Base-by-base conservation (phyloP, 2,797 vertebrate genomes). In the Buceros bicornis region DNA sequence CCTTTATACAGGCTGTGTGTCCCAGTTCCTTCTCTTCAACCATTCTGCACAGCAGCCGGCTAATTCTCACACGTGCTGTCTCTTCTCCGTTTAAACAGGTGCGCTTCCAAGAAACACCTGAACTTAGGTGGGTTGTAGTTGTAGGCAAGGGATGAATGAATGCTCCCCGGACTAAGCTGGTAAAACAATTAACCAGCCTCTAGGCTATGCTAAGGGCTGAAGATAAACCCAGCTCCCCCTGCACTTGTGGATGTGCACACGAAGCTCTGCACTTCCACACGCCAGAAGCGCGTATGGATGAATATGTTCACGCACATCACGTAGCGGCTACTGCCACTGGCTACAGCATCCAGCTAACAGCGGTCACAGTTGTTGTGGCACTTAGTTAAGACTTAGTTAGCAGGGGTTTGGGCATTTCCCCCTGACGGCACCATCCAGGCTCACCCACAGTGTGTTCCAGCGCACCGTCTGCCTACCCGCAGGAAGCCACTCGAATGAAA, bases 221-320 rank as follows among this genome's bases (percentile, higher is more conserved):
- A 83, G 70, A 48, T 31, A 28, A 66, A 45, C 53, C 64, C 33
- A 4, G 29, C 35, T 71, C 81, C 28, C 28, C n/a, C 14, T 48
- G 19, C 3, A 8, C 8, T 21, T 31, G 7, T 0, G 3, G 1
- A 7, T 1, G 22, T 47, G 35, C 33, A 4, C 40, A 16, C 1
- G 1, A 65, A 73, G 53, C 53, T 21, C 54, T 6, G 29, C 2
- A 0, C 19, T 37, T 28, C n/a, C 2, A 0, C 0, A 0, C 48
- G 9, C 7, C 15, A 24, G 42, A 74, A 45, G 48, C 3, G 0
- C n/a, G 7, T 4, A 5, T 0, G 1, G 45, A 54, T 56, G 35
- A 56, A 78, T 14, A 5, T 0, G 2, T 45, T n/a, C 16, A 0
- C 2, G n/a, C 33, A 18, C 54, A 45, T 54, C 4, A 0, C 2